Percentiles rank a stretch among this genome's conserved stretches.
These are phyloP conservation scores for Plotosus lineatus DNA, from an alignment of 2,113 vertebrate genomes.

Conservation along the genomic window DNA sequence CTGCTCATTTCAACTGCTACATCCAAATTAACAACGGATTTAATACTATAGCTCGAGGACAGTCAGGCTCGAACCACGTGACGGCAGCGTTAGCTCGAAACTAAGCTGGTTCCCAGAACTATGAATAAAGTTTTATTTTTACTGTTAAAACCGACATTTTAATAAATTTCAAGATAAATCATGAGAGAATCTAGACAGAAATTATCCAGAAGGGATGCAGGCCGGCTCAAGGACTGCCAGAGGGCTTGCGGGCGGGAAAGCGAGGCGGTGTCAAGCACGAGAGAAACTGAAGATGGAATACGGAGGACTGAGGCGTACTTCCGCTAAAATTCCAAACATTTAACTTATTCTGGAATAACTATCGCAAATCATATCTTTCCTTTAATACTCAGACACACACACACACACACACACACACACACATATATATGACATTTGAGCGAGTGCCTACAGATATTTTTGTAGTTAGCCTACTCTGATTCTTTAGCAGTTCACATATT, in stretches of 20 bases:
- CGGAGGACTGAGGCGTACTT: slow-evolving; percentile 61
- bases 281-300: slow-evolving; percentile 60
- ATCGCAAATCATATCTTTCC: not conserved
- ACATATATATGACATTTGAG: not conserved
- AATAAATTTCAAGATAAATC: slow-evolving; percentile 59
- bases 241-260: slow-evolving; percentile 63
- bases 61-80: too few relatives aligned
- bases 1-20: not conserved
- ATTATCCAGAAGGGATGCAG: slow-evolving; percentile 57
- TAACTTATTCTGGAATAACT: not conserved
- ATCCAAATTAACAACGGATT: not conserved
- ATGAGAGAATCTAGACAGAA: slow-evolving; percentile 70
- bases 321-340: not conserved
- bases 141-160: not conserved
- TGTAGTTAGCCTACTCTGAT: not conserved
- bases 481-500: not conserved
- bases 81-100: not conserved
- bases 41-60: not conserved
- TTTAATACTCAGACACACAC: too few relatives aligned
- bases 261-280: slow-evolving; percentile 63
- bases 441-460: not conserved
- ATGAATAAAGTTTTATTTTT: not conserved
- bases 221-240: slow-evolving; percentile 49
- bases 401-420: too few relatives aligned
- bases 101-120: not conserved